Percentiles rank a stretch among this genome's conserved stretches.
Evolutionary conservation across 2,113 vertebrate genomes (phyloP).

Genomic region (Syrrhaptes paradoxus): DNA sequence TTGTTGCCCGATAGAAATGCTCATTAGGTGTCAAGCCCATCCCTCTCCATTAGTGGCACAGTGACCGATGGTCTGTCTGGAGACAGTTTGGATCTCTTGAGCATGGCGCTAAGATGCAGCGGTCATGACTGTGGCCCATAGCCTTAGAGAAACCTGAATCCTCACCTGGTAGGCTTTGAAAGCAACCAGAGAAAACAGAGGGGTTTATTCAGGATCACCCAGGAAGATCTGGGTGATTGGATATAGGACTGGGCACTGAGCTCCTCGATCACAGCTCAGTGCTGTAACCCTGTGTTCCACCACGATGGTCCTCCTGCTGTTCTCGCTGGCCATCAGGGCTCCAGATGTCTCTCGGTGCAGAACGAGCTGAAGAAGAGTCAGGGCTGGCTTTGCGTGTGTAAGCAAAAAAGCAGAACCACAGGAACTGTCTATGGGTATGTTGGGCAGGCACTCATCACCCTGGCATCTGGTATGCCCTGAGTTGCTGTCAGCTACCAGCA

Average conservation of each 20-base stretch:
- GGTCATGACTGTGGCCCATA: neutral
- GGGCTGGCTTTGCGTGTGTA: neutral
- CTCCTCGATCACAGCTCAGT: neutral
- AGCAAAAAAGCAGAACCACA: neutral
- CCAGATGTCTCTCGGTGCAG: neutral
- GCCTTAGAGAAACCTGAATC: neutral
- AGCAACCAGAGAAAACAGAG: neutral
- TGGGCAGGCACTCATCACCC: neutral
- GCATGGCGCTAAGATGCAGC: neutral
- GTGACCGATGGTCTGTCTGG: neutral
- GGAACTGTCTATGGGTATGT: neutral
- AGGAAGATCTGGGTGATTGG: neutral
- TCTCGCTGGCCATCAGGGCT: neutral
- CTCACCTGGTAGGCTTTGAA: neutral
- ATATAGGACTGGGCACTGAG: neutral
- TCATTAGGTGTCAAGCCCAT: neutral
- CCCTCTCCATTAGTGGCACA: neutral
- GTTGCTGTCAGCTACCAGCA: neutral
- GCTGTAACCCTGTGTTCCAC: accelerated
- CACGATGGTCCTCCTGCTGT: accelerated
- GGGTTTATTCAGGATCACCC: neutral
- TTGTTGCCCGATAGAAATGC: neutral
- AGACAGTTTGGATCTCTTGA: neutral
- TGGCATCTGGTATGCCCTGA: neutral
- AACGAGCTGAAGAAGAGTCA: neutral